A percentile compares a stretch with the other conserved stretches of the same genome.
phyloP scores from a whole-genome alignment of 2,888 invertebrate species.

The Eucera pruinosa region DNA sequence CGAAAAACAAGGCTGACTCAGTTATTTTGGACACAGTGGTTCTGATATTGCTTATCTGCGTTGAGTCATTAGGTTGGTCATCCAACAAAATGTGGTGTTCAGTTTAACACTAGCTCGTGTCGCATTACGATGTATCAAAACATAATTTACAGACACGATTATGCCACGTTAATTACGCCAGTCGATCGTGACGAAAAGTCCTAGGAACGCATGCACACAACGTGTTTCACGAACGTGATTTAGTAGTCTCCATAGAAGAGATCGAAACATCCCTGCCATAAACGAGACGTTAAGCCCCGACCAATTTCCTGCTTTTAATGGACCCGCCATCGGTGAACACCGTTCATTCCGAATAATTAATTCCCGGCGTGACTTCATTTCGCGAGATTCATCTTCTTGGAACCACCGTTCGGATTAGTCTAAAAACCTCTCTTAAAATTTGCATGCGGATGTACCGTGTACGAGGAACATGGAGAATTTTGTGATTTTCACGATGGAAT shows the following conservation, averaged over 20 bases:
- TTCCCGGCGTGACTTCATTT: slow-evolving; percentile 71
- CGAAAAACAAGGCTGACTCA: no score
- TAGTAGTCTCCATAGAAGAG: no score
- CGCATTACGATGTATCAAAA: background rate
- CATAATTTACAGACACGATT: slow-evolving; percentile 49
- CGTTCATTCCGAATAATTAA: slow-evolving; percentile 83
- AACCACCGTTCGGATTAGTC: background rate
- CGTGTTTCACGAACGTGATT: background rate
- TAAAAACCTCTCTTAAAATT: slow-evolving; percentile 21
- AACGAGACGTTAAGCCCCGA: slow-evolving; percentile 73
- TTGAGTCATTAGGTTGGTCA: no score
- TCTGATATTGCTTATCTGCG: no score
- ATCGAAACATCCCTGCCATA: slow-evolving; percentile 55
- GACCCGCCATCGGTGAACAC: slow-evolving; percentile 74
- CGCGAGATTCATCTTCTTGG: slow-evolving; percentile 36
- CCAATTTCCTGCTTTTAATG: slow-evolving; percentile 84
- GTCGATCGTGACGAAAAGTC: slow-evolving; percentile 22
- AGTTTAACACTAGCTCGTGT: background rate
- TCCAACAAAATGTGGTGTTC: no score
- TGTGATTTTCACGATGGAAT: background rate
- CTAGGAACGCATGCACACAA: slow-evolving; percentile 17
- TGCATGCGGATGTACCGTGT: background rate
- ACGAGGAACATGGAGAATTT: background rate
- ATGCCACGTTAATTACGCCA: slow-evolving; percentile 15
- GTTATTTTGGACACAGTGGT: no score